Evolutionary conservation across 1,140 invertebrate species (phyloP).

Genomic region (Eurosta solidaginis): DNA sequence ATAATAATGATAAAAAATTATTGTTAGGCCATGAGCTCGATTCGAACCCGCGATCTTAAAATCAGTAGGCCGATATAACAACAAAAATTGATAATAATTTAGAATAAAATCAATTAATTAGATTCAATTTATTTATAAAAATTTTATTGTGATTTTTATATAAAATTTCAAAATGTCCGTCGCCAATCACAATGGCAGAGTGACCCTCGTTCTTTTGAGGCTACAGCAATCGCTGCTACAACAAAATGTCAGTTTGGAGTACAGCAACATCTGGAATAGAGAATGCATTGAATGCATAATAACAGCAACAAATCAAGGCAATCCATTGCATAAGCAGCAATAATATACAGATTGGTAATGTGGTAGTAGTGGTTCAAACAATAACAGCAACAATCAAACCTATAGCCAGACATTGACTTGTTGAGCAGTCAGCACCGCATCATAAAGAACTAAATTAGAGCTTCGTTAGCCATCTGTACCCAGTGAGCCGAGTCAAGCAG

Average conservation of each 20-base stretch:
- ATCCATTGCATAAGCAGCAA: slow-evolving; percentile 12
- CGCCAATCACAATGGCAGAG: neutral
- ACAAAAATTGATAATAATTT: too few species aligned
- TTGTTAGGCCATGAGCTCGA: too few species aligned
- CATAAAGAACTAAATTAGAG: too few species aligned
- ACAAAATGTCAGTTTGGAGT: neutral
- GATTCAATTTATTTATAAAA: neutral
- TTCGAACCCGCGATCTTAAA: too few species aligned
- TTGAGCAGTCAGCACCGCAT: too few species aligned
- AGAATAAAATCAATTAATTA: too few species aligned
- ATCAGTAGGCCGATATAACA: too few species aligned
- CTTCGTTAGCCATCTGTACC: too few species aligned
- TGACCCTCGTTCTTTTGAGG: neutral
- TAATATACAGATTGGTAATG: slow-evolving; percentile 1
- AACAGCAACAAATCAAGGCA: slow-evolving; percentile 19
- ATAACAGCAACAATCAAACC: neutral
- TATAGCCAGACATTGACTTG: too few species aligned
- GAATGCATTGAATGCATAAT: slow-evolving; percentile 7
- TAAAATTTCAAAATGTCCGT: neutral
- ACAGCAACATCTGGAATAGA: slow-evolving; percentile 8
- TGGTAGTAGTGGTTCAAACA: neutral
- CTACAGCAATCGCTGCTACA: neutral
- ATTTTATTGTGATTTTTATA: slow-evolving; percentile 2
- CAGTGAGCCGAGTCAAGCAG: too few species aligned
- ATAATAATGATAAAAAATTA: too few species aligned